Evolutionary conservation across 2,113 vertebrate genomes (phyloP), one percentile per base, ranked within the genome.

Genomic region (Phasianus colchicus): DNA sequence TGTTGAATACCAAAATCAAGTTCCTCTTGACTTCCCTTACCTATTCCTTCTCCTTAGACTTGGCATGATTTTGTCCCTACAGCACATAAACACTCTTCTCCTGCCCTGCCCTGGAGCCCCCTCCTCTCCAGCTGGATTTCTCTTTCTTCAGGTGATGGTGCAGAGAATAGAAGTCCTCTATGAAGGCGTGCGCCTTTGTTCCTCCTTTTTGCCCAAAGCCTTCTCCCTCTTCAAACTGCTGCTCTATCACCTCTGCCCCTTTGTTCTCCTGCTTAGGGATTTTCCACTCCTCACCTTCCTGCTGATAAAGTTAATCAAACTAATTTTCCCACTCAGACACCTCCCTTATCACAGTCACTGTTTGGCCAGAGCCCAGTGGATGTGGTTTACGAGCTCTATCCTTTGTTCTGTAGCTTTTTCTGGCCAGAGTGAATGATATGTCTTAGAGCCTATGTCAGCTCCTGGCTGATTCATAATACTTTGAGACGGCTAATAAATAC

Each of bases 251-350:
- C 89, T 89, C 94, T 96, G 84, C 82, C 89, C 94, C 92, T 93
- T 95, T 95, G 95, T 96, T 94, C 89, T 87, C 55, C 63, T 92
- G 74, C 84, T 93, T 71, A 66, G 89, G 71, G 81, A 94, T 87
- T 96, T 96, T 96, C 92, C 91, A 76, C 71, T 94, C 66, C 36
- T 92, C 83, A 92, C 91, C 84, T 96, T 96, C 96, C 94, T 96
- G 94, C 74, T 76, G 92, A 94, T 94, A 95, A 95, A 92, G 71
- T 93, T 95, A 90, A 93, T 95, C 95, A 94, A 70, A 87, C 77
- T 93, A 86, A 94, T 94, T 96, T 96, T 96, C 92, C 92, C 82
- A 76, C 74, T 94, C 84, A 74, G 89, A 54, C 89, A 94, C 91
- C 89, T 95, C 82, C 42, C 87, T 95, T 96, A 96, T 93, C 95